Base-by-base conservation (phyloP, 2,113 vertebrate genomes). In the Nanorana parkeri region DNA sequence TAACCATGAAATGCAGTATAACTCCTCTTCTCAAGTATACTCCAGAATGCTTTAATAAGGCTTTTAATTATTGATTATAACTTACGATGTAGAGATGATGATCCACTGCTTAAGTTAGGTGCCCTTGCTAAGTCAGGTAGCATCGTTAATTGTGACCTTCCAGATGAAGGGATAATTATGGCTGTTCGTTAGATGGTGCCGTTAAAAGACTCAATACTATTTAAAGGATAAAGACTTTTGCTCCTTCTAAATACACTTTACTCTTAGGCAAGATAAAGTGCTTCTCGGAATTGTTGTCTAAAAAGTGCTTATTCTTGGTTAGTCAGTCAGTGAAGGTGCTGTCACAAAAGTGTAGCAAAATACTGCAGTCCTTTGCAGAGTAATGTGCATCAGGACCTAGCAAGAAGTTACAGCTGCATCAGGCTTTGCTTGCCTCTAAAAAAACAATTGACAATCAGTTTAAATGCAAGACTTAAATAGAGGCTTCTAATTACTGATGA, bases 1-100 rank as follows among this genome's bases (percentile, higher is more conserved):
- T 98, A 98, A 98, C 94, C 96, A 97, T 97, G 95, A 98, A 99
- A 99, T 93, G 91, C 94, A 96, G 89, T 91, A 93, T 91, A 93
- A 94, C 94, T 94, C 89, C 94, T 92, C 91, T 94, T 94, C 92
- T 93, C 94, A 95, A 94, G 90, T 87, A 75, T 87, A 90, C 90
- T 90, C 89, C 85, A 90, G 88, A 87, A 89, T 86, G 88, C 91
- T 93, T 94, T 91, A 94, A 92, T 88, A 90, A 92, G 91, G 87
- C 86, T 91, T 92, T 94, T 90, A 92, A 94, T 93, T 92, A 94
- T 94, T 94, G 92, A 94, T 92, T 90, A 92, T 92, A 90, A 89
- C 90, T 94, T 93, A 90, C 90, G 91, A 89, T 86, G 86, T 85
- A 85, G 85, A 90, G 86, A 84, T 83, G 88, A 89, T 91, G 88